Evolutionary conservation across 2,888 invertebrate species (phyloP).

Genomic region (Thelaira solivaga): DNA sequence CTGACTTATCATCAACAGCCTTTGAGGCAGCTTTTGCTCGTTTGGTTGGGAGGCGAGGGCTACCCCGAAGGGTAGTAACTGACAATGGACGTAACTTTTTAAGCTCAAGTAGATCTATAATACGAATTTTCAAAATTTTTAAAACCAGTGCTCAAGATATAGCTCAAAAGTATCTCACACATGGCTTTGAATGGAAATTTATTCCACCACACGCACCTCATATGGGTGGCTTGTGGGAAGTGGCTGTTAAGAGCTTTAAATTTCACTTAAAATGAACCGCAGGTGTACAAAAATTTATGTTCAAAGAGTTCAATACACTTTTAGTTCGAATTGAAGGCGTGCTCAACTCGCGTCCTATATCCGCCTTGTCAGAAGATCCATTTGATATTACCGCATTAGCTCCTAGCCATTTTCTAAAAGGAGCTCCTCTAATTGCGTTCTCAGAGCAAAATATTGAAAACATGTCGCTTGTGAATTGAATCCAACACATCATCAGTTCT

Average conservation of each 20-base stretch:
- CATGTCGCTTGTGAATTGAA: slow-evolving; percentile 7
- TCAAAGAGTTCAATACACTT: slow-evolving; percentile 35
- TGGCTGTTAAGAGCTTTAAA: slow-evolving; percentile 28
- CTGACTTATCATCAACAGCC: background rate
- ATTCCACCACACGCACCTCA: slow-evolving; percentile 47
- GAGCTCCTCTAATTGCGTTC: slow-evolving; percentile 18
- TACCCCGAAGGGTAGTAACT: slow-evolving; percentile 15
- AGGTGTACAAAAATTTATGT: background rate
- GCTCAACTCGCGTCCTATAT: slow-evolving; percentile 21
- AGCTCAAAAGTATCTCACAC: background rate
- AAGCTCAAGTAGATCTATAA: slow-evolving; percentile 17
- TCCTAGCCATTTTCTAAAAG: slow-evolving; percentile 41
- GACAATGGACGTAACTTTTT: slow-evolving; percentile 33
- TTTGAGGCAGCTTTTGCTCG: background rate
- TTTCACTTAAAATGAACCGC: slow-evolving; percentile 17
- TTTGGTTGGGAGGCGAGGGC: slow-evolving; percentile 11
- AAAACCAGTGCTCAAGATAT: background rate
- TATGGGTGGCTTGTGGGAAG: slow-evolving; percentile 42
- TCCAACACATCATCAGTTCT: slow-evolving; percentile 26
- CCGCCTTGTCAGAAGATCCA: slow-evolving; percentile 15
- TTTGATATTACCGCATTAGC: slow-evolving; percentile 34
- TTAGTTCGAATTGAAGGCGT: slow-evolving; percentile 8
- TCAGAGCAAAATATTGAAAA: slow-evolving; percentile 3
- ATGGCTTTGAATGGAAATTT: slow-evolving; percentile 34
- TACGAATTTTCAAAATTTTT: too few species aligned